Conservation (phyloP, 1,140 invertebrate species). For the Drosophila pruinosa region DNA sequence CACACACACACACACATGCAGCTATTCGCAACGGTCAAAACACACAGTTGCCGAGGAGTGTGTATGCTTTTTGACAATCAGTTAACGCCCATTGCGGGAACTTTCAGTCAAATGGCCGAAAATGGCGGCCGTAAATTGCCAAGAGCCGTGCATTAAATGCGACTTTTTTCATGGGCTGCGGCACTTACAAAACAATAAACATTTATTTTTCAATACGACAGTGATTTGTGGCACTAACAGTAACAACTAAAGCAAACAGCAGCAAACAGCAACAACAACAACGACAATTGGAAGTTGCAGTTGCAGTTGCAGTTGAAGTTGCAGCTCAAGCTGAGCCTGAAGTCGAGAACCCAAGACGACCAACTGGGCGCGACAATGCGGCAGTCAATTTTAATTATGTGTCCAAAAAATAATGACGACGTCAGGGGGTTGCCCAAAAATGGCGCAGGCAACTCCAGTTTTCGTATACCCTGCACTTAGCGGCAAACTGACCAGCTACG, state of each 20-base stretch:
- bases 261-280: slow-evolving; percentile 39
- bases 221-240: slow-evolving; percentile 71
- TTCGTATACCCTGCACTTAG: slow-evolving; percentile 5
- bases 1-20: slow-evolving; percentile 21
- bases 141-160: slow-evolving; percentile 63
- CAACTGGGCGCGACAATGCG: slow-evolving; percentile 73
- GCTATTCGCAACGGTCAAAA: not conserved
- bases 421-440: slow-evolving; percentile 70
- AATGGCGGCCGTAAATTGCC: slow-evolving; percentile 74
- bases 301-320: slow-evolving; percentile 46
- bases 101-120: slow-evolving; percentile 75
- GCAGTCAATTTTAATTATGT: slow-evolving; percentile 81
- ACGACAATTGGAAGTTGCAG: too few relatives aligned
- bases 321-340: not conserved
- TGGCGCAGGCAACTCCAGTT: slow-evolving; percentile 38
- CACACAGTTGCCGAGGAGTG: too few relatives aligned
- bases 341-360: slow-evolving; percentile 29
- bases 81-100: slow-evolving; percentile 68
- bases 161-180: slow-evolving; percentile 42
- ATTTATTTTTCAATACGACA: slow-evolving; percentile 75
- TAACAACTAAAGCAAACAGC: slow-evolving; percentile 38
- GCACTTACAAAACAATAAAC: slow-evolving; percentile 80
- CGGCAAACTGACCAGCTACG: too few relatives aligned
- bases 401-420: slow-evolving; percentile 72
- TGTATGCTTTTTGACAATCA: slow-evolving; percentile 43